Evolutionary conservation across 2,888 invertebrate species (phyloP).

Genomic region (Drosophila phalerata): DNA sequence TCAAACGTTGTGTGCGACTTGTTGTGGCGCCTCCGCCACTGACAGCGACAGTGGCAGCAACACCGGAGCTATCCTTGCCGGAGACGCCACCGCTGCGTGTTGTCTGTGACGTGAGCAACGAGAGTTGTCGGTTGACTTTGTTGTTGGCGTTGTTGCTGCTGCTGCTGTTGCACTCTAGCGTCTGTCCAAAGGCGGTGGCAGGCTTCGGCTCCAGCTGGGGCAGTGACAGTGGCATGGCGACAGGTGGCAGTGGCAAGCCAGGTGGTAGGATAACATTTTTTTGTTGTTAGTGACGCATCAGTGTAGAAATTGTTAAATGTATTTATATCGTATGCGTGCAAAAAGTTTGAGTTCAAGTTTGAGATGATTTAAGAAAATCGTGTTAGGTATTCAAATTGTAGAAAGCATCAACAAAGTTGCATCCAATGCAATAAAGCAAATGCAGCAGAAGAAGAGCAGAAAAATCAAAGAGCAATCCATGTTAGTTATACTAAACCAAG

Average conservation of each 20-base stretch:
- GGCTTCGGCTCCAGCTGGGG: constrained; percentile 77
- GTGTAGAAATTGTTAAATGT: constrained; percentile 34
- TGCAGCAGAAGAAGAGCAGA: constrained; percentile 56
- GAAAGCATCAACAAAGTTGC: constrained; percentile 21
- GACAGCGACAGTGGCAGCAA: constrained; percentile 69
- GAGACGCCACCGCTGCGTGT: constrained; percentile 84
- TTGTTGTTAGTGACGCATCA: constrained; percentile 58
- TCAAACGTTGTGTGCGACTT: constrained; percentile 89
- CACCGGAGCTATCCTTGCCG: constrained; percentile 87
- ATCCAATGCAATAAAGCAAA: constrained; percentile 36
- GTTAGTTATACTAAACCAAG: constrained; percentile 46
- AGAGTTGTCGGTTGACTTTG: constrained; percentile 89
- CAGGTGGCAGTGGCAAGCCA: constrained; percentile 7
- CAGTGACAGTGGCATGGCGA: background rate
- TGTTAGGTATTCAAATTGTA: background rate
- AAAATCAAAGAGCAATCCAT: constrained; percentile 34
- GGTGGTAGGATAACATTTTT: constrained; percentile 21
- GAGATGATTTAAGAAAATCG: constrained; percentile 11
- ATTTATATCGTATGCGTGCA: constrained; percentile 50
- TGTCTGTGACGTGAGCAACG: constrained; percentile 88
- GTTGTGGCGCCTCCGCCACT: constrained; percentile 53
- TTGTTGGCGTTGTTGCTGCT: constrained; percentile 87
- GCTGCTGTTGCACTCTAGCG: constrained; percentile 86
- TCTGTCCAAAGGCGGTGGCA: constrained; percentile 88
- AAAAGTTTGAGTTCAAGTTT: constrained; percentile 25